These are phyloP conservation scores for Hylaea fasciaria DNA, from an alignment of 2,888 invertebrate genomes.

Conservation along the genomic window DNA sequence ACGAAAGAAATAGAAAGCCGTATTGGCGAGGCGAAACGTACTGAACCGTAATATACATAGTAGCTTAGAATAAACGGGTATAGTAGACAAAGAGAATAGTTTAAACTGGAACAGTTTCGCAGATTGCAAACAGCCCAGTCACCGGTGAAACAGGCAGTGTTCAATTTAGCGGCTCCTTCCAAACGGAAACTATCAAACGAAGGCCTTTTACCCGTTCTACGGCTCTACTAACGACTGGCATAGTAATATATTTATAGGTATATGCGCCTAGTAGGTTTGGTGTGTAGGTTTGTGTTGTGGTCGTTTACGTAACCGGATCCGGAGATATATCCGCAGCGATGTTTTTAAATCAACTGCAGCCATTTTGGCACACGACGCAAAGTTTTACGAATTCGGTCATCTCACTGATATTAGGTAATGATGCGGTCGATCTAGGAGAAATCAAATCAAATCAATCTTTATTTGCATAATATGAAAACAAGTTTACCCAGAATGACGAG, in stretches of 20 bases:
- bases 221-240: constrained; percentile 14
- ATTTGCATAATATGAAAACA: too few relatives aligned
- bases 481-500: too few relatives aligned
- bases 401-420: too few relatives aligned
- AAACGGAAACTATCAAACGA: constrained; percentile 27
- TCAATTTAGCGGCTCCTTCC: constrained; percentile 15
- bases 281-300: too few relatives aligned
- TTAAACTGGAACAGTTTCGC: not conserved
- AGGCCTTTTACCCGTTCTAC: constrained; percentile 17
- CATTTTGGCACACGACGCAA: too few relatives aligned
- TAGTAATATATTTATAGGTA: constrained; percentile 9
- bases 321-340: not conserved
- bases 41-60: too few relatives aligned
- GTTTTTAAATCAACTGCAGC: not conserved
- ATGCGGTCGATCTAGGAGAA: too few relatives aligned
- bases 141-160: constrained; percentile 4
- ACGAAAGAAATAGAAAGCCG: too few relatives aligned
- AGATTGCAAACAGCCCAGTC: constrained; percentile 7
- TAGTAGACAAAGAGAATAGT: constrained; percentile 1
- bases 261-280: not conserved
- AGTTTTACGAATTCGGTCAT: too few relatives aligned
- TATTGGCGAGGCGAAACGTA: too few relatives aligned
- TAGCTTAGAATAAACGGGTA: too few relatives aligned
- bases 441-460: too few relatives aligned
- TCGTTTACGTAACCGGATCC: constrained; percentile 7